Evolutionary conservation across 2,797 vertebrate species (phyloP), one percentile per base, ranked within the genome.

Genomic region (Acanthis flammea): DNA sequence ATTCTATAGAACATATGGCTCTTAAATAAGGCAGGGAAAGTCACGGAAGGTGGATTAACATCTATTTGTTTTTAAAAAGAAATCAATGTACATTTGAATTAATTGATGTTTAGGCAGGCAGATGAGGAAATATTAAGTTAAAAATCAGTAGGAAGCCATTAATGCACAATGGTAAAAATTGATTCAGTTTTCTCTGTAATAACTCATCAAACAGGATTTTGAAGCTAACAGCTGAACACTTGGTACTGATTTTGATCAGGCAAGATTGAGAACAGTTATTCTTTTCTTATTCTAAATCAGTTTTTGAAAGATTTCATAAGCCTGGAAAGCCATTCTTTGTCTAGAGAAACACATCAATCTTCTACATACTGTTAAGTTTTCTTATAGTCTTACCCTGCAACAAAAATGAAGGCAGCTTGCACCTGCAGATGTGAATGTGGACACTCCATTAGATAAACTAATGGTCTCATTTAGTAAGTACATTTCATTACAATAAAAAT

Each of bases 361-460:
- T 76, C n/a, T 48, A 73, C 44, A 15, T 67, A 42, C 24, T 55
- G 25, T 73, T 88, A 86, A 80, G 17, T 14, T 67, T 86, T 74
- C 60, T 79, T 74, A 31, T 12, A 60, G 75, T 60, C 41, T 82
- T 76, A 42, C 6, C 4, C 19, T 74, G 15, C 14, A 63, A 71
- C 17, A 63, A 61, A 91, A 92, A 65, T 22, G 6, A 65, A 73
- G 39, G 70, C 81, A 88, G 48, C 47, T 93, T 93, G 37, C 57
- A 88, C 53, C 75, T 92, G 82, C 83, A 95, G 73, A 67, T 86
- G 60, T 57, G 76, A 86, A 77, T 30, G 18, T 74, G 68, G 73
- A 88, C 72, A 95, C 67, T 80, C 87, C 72, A 80, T 86, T 94
- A 93, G 57, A 70, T 67, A 71, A 41, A 35, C 22, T 86, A 80